Base-by-base conservation (phyloP, 2,888 invertebrate genomes). In the Ornithoptera priamus region DNA sequence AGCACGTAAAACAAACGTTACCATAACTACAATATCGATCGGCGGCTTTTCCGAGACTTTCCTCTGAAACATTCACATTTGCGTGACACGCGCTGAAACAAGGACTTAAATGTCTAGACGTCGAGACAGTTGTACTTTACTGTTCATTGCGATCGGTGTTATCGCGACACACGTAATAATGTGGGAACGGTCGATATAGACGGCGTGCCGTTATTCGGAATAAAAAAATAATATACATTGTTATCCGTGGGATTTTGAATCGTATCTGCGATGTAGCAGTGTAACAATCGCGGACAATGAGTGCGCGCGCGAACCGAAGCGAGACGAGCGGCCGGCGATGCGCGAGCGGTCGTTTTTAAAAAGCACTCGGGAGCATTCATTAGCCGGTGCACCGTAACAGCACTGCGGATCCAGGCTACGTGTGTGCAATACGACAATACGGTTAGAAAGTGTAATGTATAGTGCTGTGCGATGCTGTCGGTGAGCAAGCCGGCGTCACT, bases 401-500 rank as follows among this genome's bases (percentile, higher is more conserved):
- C 81, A 85, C 80, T 82, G 84, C 80, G 84, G 85, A 81, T 78
- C 80, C 82, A 79, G 83, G 82, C 83, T 87, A 81, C 86, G 85
- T 82, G 83, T 84, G 87, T 89, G 89, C 89, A 87, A 86, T 88
- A 87, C 87, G 85, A 84, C 46, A 46, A 15, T 46, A 83, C 80
- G 80, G 85, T 90, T 91, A 89, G 91, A 91, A 90, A 91, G 90
- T 90, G 90, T 89, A 86, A 90, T 90, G 90, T 85, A 83, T 84
- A 85, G 82, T 82, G 84, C 77, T 74, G 86, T 88, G 91, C 89
- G 87, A 92, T 92, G 92, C 87, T 92, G 89, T 88, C 92, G 76
- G 90, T 92, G 84, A 87, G 88, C 85, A 91, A 91, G 84, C 88
- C 88, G 78, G 85, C 88, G 78, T 95, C 97, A 75, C 92, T 97